Base-by-base conservation (phyloP, 2,113 vertebrate genomes). In the Oncorhynchus kisutch region DNA sequence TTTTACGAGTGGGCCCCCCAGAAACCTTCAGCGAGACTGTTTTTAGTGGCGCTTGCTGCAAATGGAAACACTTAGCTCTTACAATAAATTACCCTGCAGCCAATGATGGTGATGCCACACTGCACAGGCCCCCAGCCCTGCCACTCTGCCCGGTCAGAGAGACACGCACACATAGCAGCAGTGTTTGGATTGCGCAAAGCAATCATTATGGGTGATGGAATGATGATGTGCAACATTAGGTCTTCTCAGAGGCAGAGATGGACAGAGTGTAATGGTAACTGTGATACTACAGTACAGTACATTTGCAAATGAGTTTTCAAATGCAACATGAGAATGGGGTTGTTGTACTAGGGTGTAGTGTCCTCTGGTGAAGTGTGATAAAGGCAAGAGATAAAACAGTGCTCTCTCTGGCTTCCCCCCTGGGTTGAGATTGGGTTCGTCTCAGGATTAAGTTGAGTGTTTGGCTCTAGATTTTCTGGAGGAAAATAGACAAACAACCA, bases 61-160 rank as follows among this genome's bases (percentile, higher is more conserved):
- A 94, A 93, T 93, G 92, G 91, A 94, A 94, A 92, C 88, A 91
- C 90, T 92, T 91, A 88, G 84, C 87, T 89, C 88, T 90, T 84
- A 87, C 85, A 83, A 90, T 94, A 92, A 92, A 94, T 92, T 91
- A 92, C 85, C 84, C 84, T 54, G 80, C 84, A 57, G 39, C 39
- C 39, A 45, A 9, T 54, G 86, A 67, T 16, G 81, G 82, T 77
- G 84, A 90, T 91, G 90, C 87, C 87, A 85, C 86, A 82, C 82
- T 84, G 78, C 71, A 77, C n/a, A 72, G 82, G 89, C 81, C 88
- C 88, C 84, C 82, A 66, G 76, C 73, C 75, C 71, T 48, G 71
- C 71, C 51, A 39, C 73, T 77, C 60, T 16, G n/a, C 80, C 82
- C 48, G 72, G 77, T 82, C 71, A 29, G 76, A 67, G 64, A 71